Percentiles rank a stretch among this genome's conserved stretches.
Evolutionary conservation across 2,888 invertebrate genomes (phyloP).

Genomic region (Xylophagus ater): DNA sequence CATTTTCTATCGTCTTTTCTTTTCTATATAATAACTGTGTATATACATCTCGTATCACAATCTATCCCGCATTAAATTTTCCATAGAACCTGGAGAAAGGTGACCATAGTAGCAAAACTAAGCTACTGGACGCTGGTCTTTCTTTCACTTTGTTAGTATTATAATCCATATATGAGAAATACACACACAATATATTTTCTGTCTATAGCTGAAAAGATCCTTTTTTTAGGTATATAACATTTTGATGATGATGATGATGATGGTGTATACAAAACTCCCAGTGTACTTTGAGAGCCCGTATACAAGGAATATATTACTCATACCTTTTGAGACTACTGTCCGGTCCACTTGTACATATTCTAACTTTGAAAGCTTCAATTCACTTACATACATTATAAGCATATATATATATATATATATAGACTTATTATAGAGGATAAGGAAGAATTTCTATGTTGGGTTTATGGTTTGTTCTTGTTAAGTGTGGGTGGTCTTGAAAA

Average conservation of each 20-base stretch:
- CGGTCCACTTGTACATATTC: slow-evolving; percentile 12
- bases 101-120: too few species aligned
- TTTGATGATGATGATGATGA: too few species aligned
- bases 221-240: too few species aligned
- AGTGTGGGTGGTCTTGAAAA: slow-evolving; percentile 16
- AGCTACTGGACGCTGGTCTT: slow-evolving; percentile 12
- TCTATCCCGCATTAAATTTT: slow-evolving; percentile 15
- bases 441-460: slow-evolving; percentile 13
- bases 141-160: too few species aligned
- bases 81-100: slow-evolving; percentile 14
- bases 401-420: slow-evolving; percentile 7
- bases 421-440: slow-evolving; percentile 10
- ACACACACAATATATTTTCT: too few species aligned
- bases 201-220: too few species aligned
- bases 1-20: too few species aligned
- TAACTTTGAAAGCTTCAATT: slow-evolving; percentile 14
- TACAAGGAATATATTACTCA: slow-evolving; percentile 16
- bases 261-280: slow-evolving; percentile 10
- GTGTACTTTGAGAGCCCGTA: slow-evolving; percentile 12
- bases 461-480: slow-evolving; percentile 10
- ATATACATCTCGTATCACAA: too few species aligned
- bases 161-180: too few species aligned
- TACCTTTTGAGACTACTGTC: slow-evolving; percentile 6
- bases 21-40: too few species aligned
- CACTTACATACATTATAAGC: too few species aligned